phyloP scores from a whole-genome alignment of 2,888 invertebrate species.

The Tachina lurida region DNA sequence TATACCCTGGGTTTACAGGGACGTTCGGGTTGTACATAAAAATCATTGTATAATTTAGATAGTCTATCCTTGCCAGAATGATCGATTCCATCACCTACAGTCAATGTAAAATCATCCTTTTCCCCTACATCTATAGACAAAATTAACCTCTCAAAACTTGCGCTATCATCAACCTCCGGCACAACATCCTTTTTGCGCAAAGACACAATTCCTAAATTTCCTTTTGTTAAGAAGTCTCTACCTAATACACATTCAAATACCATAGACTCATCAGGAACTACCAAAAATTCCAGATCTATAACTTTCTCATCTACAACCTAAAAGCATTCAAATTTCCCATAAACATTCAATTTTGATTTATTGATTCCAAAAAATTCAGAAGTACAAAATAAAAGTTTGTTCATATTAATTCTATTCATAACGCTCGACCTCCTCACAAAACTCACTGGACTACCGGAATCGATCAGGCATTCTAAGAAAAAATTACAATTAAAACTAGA shows the following conservation, averaged over 20 bases:
- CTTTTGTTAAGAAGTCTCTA: slow-evolving; percentile 38
- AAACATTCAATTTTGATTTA: slow-evolving; percentile 19
- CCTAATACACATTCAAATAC: slow-evolving; percentile 32
- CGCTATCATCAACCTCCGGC: background rate
- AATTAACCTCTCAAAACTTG: slow-evolving; percentile 25
- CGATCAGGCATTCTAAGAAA: slow-evolving; percentile 48
- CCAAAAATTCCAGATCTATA: slow-evolving; percentile 10
- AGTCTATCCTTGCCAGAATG: background rate
- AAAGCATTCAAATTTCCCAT: slow-evolving; percentile 12
- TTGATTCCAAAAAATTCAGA: slow-evolving; percentile 31
- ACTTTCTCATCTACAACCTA: slow-evolving; percentile 12
- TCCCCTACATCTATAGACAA: slow-evolving; percentile 14
- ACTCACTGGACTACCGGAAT: slow-evolving; percentile 29
- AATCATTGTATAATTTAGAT: slow-evolving; percentile 11
- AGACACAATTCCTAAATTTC: background rate
- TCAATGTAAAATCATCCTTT: background rate
- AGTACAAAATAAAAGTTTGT: background rate
- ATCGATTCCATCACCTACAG: slow-evolving; percentile 1
- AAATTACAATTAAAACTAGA: slow-evolving; percentile 11
- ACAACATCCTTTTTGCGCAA: background rate
- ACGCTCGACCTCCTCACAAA: slow-evolving; percentile 18
- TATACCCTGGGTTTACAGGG: no score
- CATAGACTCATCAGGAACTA: slow-evolving; percentile 36
- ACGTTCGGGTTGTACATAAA: slow-evolving; percentile 31
- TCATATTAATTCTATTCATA: background rate